Base-by-base conservation (phyloP, 2,113 vertebrate species). In the Eidolon helvum region DNA sequence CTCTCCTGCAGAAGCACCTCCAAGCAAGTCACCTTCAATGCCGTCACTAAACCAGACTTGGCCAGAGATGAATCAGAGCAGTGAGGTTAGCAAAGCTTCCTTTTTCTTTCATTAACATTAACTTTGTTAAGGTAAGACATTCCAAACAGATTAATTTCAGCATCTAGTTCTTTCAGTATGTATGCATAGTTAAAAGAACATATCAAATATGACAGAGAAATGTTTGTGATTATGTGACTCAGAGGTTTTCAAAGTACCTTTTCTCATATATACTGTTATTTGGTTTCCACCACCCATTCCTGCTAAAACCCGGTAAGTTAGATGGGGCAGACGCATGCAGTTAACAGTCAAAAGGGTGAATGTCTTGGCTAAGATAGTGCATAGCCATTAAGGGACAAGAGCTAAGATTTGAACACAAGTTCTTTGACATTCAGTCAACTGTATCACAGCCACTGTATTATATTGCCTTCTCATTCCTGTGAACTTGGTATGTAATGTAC, bases 1-100 rank as follows among this genome's bases (percentile, higher is more conserved):
- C 96, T 99, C 99, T 82, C 99, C 99, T 45, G 99, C 99, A 91
- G 99, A 99, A 98, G 99, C 99, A 82, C 99, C 99, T 97, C 99
- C 99, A 97, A 99, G 98, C 99, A 99, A 99, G 98, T 99, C 99
- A 30, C 99, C 99, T 5, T 99, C 99, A 69, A 99, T 99, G 99
- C 99, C 99, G n/a, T 99, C 99, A 1, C 98, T 99, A 88, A 99
- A 99, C 98, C 99, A 99, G 99, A 99, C 99, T 85, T 99, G 99
- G 99, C 99, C 99, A 5, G 99, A 99, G 97, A 98, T 99, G 98
- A 99, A 99, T 98, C 99, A 99, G 98, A 99, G 98, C 99, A 99
- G 99, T 68, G 99, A 99, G 99, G 99, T 99, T 99, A 99, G 99
- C 83, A 96, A 78, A 94, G 22, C 53, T 95, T 95, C 74, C 50